Evolutionary conservation across 2,113 vertebrate species (phyloP).

Genomic region (Scartelaos histophorus): DNA sequence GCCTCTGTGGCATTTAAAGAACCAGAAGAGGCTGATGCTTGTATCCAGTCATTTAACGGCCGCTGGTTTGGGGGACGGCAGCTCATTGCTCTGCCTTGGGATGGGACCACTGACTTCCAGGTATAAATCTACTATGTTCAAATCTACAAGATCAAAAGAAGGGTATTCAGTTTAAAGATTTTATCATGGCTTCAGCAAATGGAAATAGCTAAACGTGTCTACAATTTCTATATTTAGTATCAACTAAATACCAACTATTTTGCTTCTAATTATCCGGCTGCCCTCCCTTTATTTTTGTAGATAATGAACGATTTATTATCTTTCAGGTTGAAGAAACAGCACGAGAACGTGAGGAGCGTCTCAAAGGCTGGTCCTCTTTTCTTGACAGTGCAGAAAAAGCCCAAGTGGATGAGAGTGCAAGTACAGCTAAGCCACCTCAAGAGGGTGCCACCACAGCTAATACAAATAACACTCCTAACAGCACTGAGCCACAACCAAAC

Average conservation of each 20-base stretch:
- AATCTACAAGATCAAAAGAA: neutral
- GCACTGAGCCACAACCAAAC: conserved; percentile 16
- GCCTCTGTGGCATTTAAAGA: conserved; percentile 95
- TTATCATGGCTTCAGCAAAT: too few species aligned
- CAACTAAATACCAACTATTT: too few species aligned
- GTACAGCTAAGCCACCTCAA: conserved; percentile 11
- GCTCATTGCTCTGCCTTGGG: conserved; percentile 86
- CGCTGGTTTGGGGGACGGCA: conserved; percentile 96
- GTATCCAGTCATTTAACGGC: conserved; percentile 84
- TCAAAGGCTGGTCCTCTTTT: conserved; percentile 89
- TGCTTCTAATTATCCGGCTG: too few species aligned
- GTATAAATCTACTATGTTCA: conserved; percentile 54
- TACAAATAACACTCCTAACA: conserved; percentile 48
- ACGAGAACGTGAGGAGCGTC: conserved; percentile 92
- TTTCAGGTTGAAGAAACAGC: conserved; percentile 91
- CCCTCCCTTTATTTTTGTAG: too few species aligned
- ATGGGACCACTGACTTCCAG: conserved; percentile 94
- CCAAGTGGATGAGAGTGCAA: conserved; percentile 37
- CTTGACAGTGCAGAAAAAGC: conserved; percentile 67
- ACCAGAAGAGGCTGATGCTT: conserved; percentile 84
- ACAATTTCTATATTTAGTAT: too few species aligned
- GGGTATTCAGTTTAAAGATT: too few species aligned
- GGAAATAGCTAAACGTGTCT: too few species aligned
- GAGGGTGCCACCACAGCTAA: conserved; percentile 18
- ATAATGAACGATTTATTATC: neutral